Evolutionary conservation across 2,797 vertebrate species (phyloP), one percentile per base, ranked within the genome.

Genomic region (Lagocephalus sceleratus): DNA sequence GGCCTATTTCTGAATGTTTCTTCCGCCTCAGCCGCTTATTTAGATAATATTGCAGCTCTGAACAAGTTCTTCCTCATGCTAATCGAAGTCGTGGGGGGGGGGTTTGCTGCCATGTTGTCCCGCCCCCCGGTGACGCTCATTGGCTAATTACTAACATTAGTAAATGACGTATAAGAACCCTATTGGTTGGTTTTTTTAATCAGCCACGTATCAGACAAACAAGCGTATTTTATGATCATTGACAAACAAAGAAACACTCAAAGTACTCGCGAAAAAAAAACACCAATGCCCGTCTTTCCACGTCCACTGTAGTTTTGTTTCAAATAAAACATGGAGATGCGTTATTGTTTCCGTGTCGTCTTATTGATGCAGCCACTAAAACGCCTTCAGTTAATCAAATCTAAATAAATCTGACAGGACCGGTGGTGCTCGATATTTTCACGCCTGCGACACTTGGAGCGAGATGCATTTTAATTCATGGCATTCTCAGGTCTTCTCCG

Each of bases 141-240:
- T 88, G 82, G 82, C 48, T 48, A 1, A n/a, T 10, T 12, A 6
- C 1, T 38, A 19, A 72, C 48, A 61, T 54, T 25, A 29, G 20
- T 5, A 0, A 1, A 0, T 77, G 79, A 75, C 77, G 79, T 79
- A 0, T 0, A 1, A 20, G 2, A 1, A 5, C 1, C 2, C 53
- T 17, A 84, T 88, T 85, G 83, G 85, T 20, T 61, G 5, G 2
- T 39, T 47, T 20, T 20, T 14, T 4, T 5, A 40, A 21, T 17
- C 19, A 20, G 42, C 42, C 42, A 42, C 40, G 40, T n/a, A 17
- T 42, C 5, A 42, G 10, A 42, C 16, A 8, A 42, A 42, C n/a
- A 41, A 17, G 17, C 9, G 11, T 40, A 6, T 16, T 16, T 40
- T 42, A 21, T 41, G 32, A 20, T 52, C 50, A 6, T 53, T 0